A percentile compares a stretch with the other conserved stretches of the same genome.
phyloP scores from a whole-genome alignment of 2,797 vertebrate genomes.

The Acanthis flammea region DNA sequence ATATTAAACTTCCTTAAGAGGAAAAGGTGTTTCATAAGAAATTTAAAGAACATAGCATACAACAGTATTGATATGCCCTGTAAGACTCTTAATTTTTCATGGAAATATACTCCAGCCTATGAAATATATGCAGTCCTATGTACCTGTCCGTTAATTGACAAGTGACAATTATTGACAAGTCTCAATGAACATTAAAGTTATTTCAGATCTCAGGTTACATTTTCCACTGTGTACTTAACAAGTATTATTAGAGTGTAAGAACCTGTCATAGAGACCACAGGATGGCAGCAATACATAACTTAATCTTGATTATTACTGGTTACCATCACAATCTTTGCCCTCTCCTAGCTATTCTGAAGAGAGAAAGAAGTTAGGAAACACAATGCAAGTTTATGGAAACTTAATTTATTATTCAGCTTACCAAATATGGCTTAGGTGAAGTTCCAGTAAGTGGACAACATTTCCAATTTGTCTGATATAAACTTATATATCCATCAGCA shows the following conservation, averaged over 20 bases:
- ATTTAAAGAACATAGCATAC: neutral
- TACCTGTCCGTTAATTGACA: neutral
- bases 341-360: neutral
- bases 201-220: neutral
- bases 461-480: constrained; percentile 95
- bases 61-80: neutral
- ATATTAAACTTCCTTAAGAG: neutral
- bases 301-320: neutral
- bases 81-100: neutral
- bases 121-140: rapidly evolving
- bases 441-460: constrained; percentile 82
- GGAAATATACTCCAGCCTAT: neutral
- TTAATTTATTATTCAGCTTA: constrained; percentile 66
- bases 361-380: neutral
- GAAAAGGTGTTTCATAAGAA: neutral
- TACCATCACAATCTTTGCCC: neutral
- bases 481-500: constrained; percentile 92
- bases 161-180: neutral
- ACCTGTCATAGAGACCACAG: neutral
- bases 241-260: neutral
- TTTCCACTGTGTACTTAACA: neutral
- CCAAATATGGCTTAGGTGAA: constrained; percentile 92
- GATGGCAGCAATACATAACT: neutral
- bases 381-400: neutral
- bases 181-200: neutral